Conservation (phyloP, 2,113 vertebrate genomes). For the Peromyscus polionotus region DNA sequence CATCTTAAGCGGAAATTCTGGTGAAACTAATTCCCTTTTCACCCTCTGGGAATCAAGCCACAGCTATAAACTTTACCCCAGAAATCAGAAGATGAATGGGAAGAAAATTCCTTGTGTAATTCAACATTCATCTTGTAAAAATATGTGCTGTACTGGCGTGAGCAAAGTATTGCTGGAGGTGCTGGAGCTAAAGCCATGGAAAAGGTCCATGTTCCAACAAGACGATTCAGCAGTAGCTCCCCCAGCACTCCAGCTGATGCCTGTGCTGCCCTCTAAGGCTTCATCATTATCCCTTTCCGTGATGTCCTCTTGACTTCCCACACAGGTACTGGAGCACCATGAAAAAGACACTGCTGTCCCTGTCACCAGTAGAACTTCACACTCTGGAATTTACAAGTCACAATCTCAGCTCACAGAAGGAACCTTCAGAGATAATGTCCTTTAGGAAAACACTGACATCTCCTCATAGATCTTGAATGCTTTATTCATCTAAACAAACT, state of each 20-base stretch:
- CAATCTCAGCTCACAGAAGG: background rate
- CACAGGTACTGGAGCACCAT: background rate
- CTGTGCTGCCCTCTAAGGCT: background rate
- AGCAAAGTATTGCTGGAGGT: background rate
- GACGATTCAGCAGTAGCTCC: background rate
- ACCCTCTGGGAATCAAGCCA: background rate
- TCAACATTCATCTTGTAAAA: constrained; percentile 5
- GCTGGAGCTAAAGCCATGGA: background rate
- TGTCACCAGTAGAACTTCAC: background rate
- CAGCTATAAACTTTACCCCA: background rate
- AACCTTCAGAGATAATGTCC: background rate
- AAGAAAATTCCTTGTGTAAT: background rate
- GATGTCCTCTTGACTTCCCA: background rate
- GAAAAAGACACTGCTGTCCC: background rate
- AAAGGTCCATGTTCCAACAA: background rate
- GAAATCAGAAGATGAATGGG: background rate
- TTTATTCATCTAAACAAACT: background rate
- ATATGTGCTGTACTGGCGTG: background rate
- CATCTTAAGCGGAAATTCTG: background rate
- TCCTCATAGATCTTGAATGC: background rate
- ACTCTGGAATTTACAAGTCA: background rate
- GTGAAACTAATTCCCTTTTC: constrained; percentile 16
- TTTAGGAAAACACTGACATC: background rate
- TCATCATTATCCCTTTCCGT: no score
- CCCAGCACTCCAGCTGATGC: background rate